Evolutionary conservation across 2,888 invertebrate genomes (phyloP).

Genomic region (Beris chalybata): DNA sequence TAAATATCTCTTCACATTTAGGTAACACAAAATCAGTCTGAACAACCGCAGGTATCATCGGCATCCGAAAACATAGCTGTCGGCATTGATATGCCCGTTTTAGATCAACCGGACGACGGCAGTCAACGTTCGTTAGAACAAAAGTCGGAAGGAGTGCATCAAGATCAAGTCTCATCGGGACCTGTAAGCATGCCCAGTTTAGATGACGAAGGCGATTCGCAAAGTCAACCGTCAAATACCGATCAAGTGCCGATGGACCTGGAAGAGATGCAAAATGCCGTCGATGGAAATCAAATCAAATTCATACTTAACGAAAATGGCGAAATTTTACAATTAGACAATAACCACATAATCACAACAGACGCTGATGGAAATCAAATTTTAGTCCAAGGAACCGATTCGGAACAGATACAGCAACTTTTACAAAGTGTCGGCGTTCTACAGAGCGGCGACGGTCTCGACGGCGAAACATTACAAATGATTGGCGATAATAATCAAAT

Average conservation of each 20-base stretch:
- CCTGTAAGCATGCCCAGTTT: constrained; percentile 57
- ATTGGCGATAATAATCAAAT: constrained; percentile 56
- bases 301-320: constrained; percentile 57
- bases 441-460: constrained; percentile 54
- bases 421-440: constrained; percentile 56
- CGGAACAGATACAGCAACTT: constrained; percentile 56
- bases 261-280: constrained; percentile 56
- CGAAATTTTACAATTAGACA: constrained; percentile 55
- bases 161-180: constrained; percentile 40
- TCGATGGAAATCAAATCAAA: constrained; percentile 55
- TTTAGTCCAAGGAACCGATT: constrained; percentile 53
- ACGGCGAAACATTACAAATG: constrained; percentile 57
- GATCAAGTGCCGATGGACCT: constrained; percentile 55
- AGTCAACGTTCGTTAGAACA: constrained; percentile 33
- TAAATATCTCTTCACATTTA: constrained; percentile 15
- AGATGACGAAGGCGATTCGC: constrained; percentile 55
- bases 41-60: constrained; percentile 41
- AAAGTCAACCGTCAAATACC: constrained; percentile 41
- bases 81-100: constrained; percentile 56
- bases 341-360: constrained; percentile 53
- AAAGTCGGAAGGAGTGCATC: constrained; percentile 37
- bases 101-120: constrained; percentile 51
- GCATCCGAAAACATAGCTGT: constrained; percentile 46
- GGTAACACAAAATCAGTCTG: constrained; percentile 21
- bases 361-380: constrained; percentile 58